Percentiles rank a stretch among this genome's conserved stretches.
Conservation (phyloP, 1,140 invertebrate genomes). For the Paramacrobiotus metropolitanus region DNA sequence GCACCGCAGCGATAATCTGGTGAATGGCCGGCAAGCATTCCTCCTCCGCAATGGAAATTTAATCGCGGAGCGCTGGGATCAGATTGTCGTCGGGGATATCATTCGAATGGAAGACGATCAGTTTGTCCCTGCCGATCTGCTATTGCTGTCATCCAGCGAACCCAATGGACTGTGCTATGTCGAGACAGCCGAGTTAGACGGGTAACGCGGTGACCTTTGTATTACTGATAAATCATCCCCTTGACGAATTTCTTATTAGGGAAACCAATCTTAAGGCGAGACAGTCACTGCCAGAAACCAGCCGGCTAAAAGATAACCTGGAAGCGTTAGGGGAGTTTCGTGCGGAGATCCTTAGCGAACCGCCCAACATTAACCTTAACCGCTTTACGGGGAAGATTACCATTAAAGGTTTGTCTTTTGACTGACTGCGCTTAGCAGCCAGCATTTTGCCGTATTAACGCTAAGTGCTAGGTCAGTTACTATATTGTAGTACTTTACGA, state of each 20-base stretch:
- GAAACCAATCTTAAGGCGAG: slow-evolving; percentile 91
- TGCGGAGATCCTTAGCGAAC: slow-evolving; percentile 86
- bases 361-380: slow-evolving; percentile 91
- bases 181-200: slow-evolving; percentile 94
- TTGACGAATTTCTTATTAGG: slow-evolving; percentile 31
- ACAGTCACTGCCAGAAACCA: slow-evolving; percentile 73
- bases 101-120: slow-evolving; percentile 92
- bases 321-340: slow-evolving; percentile 32
- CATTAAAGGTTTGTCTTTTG: too few species aligned
- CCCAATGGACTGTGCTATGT: slow-evolving; percentile 93
- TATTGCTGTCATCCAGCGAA: slow-evolving; percentile 72
- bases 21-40: slow-evolving; percentile 71
- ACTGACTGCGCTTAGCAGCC: too few species aligned
- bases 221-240: background rate
- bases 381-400: slow-evolving; percentile 68
- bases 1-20: slow-evolving; percentile 79
- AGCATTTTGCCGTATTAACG: too few species aligned
- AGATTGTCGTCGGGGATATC: slow-evolving; percentile 70
- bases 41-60: slow-evolving; percentile 61
- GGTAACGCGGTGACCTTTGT: slow-evolving; percentile 31
- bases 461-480: too few species aligned
- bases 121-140: slow-evolving; percentile 80
- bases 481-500: too few species aligned
- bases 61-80: slow-evolving; percentile 73
- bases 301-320: slow-evolving; percentile 69